Evolutionary conservation across 1,140 invertebrate species (phyloP).

Genomic region (Drosophila nebulosa): DNA sequence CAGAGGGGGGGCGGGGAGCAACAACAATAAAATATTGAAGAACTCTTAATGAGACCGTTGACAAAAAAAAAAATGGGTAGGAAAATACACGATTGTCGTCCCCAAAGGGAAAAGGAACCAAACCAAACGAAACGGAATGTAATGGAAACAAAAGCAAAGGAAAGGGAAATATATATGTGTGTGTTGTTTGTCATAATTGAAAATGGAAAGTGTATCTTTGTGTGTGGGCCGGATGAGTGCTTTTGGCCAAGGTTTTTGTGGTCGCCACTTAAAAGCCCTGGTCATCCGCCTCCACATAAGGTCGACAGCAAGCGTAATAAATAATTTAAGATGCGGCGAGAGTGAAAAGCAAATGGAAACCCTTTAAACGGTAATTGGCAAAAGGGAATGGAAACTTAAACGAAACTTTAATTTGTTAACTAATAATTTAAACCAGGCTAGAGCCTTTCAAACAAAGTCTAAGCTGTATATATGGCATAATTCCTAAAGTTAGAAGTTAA

Average conservation of each 20-base stretch:
- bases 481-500: too few species aligned
- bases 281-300: constrained; percentile 5
- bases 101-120: neutral
- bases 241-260: constrained; percentile 35
- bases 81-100: neutral
- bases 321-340: constrained; percentile 2
- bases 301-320: neutral
- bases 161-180: constrained; percentile 35
- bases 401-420: too few species aligned
- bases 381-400: too few species aligned
- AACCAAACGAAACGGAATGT: neutral
- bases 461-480: too few species aligned
- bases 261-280: constrained; percentile 11
- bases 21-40: constrained; percentile 44
- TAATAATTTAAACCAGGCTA: too few species aligned
- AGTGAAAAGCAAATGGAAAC: neutral
- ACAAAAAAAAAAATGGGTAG: neutral
- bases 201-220: constrained; percentile 64
- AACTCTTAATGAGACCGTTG: constrained; percentile 50
- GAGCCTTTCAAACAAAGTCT: too few species aligned
- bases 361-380: neutral
- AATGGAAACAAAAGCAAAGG: neutral
- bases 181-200: constrained; percentile 63
- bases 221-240: constrained; percentile 16
- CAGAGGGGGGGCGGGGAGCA: constrained; percentile 6